A percentile compares a stretch with the other conserved stretches of the same genome.
phyloP scores from a whole-genome alignment of 2,888 invertebrate species.

The Rotaria macrura region DNA sequence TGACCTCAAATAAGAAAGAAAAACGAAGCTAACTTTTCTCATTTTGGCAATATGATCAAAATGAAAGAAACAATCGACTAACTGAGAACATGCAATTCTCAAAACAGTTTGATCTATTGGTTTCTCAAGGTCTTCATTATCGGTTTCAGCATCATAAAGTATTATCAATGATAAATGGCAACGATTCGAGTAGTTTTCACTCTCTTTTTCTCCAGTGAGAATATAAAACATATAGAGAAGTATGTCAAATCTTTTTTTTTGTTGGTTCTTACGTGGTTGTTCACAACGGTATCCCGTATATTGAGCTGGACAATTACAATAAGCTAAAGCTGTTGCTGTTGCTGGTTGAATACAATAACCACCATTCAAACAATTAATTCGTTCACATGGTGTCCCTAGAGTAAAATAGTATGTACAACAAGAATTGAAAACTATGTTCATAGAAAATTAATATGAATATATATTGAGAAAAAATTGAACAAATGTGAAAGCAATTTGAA shows the following conservation, averaged over 20 bases:
- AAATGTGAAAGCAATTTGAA: background rate
- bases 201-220: no score
- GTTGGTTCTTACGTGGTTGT: background rate
- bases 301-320: background rate
- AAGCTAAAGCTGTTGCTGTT: background rate
- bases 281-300: background rate
- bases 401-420: background rate
- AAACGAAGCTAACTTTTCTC: no score
- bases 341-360: background rate
- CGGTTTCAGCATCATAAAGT: no score
- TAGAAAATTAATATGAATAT: background rate
- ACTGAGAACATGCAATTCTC: background rate
- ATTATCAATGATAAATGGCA: no score
- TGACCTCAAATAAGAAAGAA: no score
- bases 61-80: background rate
- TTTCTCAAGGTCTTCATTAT: background rate
- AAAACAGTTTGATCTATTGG: background rate
- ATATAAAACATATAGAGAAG: no score
- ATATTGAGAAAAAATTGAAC: no score
- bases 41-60: background rate
- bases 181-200: no score
- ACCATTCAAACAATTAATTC: background rate
- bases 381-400: background rate
- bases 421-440: background rate
- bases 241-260: no score